A percentile compares a stretch with the other conserved stretches of the same genome.
These are phyloP conservation scores for Cantharis rustica DNA, from an alignment of 2,888 invertebrate species.

Conservation along the genomic window DNA sequence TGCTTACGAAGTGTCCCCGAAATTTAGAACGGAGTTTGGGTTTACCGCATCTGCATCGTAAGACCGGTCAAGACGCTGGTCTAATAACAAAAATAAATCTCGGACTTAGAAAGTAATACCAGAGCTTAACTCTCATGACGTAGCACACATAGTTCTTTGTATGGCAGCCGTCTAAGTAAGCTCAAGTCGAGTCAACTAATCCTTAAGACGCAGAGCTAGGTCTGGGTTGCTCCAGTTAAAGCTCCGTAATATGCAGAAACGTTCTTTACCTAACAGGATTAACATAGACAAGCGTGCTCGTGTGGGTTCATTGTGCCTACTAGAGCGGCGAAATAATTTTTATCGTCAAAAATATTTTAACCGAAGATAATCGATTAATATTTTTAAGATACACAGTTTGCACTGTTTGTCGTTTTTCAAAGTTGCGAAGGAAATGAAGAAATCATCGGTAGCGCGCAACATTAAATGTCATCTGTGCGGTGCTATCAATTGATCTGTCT, in stretches of 20 bases:
- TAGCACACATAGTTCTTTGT: slow-evolving; percentile 50
- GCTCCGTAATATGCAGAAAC: slow-evolving; percentile 73
- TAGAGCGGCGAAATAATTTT: slow-evolving; percentile 4
- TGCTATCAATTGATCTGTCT: slow-evolving; percentile 56
- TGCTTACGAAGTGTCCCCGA: slow-evolving; percentile 50
- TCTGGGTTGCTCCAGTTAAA: slow-evolving; percentile 58
- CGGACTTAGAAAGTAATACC: slow-evolving; percentile 49
- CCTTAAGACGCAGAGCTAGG: slow-evolving; percentile 65
- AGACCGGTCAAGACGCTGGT: slow-evolving; percentile 44
- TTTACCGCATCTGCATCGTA: slow-evolving; percentile 54
- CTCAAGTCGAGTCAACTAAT: slow-evolving; percentile 62
- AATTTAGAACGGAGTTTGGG: slow-evolving; percentile 49
- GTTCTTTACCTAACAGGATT: slow-evolving; percentile 77
- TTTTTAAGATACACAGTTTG: slow-evolving; percentile 5
- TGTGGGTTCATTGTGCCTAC: slow-evolving; percentile 26
- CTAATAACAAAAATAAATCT: slow-evolving; percentile 54
- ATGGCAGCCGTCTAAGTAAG: slow-evolving; percentile 55
- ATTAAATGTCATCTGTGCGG: slow-evolving; percentile 53
- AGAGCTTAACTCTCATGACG: slow-evolving; percentile 42
- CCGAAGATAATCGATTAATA: slow-evolving; percentile 7
- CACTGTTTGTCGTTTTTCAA: slow-evolving; percentile 36
- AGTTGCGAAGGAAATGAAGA: slow-evolving; percentile 52
- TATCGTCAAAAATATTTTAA: slow-evolving; percentile 10
- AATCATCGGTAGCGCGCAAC: slow-evolving; percentile 48
- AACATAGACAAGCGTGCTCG: slow-evolving; percentile 63